These are phyloP conservation scores for Phylloscopus whistleri DNA, from an alignment of 2,113 vertebrate species.

Conservation along the genomic window DNA sequence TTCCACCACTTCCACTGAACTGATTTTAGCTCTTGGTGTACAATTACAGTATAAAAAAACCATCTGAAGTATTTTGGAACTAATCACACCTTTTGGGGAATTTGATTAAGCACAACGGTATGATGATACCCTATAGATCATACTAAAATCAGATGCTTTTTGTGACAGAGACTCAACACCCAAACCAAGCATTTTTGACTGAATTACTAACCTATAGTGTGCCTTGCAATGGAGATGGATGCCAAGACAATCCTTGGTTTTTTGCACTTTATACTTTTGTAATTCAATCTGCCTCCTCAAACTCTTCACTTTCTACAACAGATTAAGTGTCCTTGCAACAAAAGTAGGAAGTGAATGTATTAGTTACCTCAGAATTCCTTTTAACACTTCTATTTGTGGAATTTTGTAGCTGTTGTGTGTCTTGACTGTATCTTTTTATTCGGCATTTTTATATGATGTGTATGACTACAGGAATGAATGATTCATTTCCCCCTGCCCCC, in stretches of 20 bases:
- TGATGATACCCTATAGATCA: background rate
- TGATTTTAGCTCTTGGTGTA: background rate
- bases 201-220: background rate
- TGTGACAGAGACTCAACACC: background rate
- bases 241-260: background rate
- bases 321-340: background rate
- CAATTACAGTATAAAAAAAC: background rate
- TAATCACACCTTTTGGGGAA: background rate
- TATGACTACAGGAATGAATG: background rate
- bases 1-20: background rate
- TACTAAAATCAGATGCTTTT: background rate
- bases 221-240: background rate
- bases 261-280: background rate
- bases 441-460: background rate
- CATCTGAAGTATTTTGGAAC: background rate
- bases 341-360: background rate
- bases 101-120: background rate
- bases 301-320: background rate
- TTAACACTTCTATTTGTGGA: background rate
- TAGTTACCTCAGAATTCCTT: background rate
- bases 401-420: background rate
- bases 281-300: background rate
- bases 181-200: accelerated
- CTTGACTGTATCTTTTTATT: background rate
- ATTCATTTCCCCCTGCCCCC: background rate